These are phyloP conservation scores for Cheilosia soror DNA, from an alignment of 2,888 invertebrate species.

Conservation along the genomic window DNA sequence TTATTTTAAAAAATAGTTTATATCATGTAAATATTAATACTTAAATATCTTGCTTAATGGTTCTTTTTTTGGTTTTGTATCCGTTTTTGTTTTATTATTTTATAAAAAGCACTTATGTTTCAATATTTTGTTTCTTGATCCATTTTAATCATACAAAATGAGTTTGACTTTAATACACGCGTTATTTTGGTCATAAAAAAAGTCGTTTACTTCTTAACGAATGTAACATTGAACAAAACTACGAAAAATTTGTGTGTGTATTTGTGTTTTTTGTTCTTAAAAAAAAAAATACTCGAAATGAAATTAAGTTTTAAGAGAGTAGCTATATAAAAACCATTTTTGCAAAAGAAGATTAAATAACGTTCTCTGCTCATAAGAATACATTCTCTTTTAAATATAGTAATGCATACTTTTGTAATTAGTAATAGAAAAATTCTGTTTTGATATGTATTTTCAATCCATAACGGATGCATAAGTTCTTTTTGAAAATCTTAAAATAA, in stretches of 20 bases:
- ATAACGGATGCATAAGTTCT: slow-evolving; percentile 51
- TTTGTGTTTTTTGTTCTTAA: slow-evolving; percentile 26
- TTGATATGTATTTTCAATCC: slow-evolving; percentile 72
- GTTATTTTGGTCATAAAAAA: slow-evolving; percentile 48
- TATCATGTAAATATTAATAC: slow-evolving; percentile 66
- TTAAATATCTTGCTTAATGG: slow-evolving; percentile 68
- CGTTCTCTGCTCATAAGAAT: slow-evolving; percentile 28
- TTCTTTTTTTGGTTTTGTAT: slow-evolving; percentile 61
- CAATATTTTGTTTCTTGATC: slow-evolving; percentile 69
- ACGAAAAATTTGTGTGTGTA: slow-evolving; percentile 48
- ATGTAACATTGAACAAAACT: slow-evolving; percentile 46
- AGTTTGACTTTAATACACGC: slow-evolving; percentile 52
- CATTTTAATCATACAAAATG: slow-evolving; percentile 71
- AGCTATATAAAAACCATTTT: background rate
- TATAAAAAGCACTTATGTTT: slow-evolving; percentile 74
- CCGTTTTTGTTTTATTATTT: slow-evolving; percentile 28
- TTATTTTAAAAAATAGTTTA: slow-evolving; percentile 71
- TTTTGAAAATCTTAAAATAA: slow-evolving; percentile 4
- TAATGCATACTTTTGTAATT: slow-evolving; percentile 7
- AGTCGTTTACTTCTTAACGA: slow-evolving; percentile 43
- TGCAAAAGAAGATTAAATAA: slow-evolving; percentile 5
- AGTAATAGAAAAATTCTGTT: slow-evolving; percentile 45
- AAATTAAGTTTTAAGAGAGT: background rate
- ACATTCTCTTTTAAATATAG: slow-evolving; percentile 7
- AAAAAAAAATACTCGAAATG: slow-evolving; percentile 5